A percentile compares a stretch with the other conserved stretches of the same genome.
These are phyloP conservation scores for Squalus acanthias DNA, from an alignment of 2,797 vertebrate genomes.

Conservation along the genomic window DNA sequence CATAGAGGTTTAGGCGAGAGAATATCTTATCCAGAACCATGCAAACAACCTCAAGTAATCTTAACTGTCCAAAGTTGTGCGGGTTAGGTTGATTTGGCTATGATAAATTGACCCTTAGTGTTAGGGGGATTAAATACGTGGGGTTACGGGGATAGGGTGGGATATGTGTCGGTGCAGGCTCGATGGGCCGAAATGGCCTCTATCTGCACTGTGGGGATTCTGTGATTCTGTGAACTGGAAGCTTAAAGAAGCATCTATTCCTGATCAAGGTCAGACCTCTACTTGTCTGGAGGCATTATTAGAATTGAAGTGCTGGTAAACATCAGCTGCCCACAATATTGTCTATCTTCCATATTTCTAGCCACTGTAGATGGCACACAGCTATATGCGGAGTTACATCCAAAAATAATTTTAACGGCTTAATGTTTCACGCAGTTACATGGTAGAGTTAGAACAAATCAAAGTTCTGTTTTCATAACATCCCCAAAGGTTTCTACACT, in stretches of 20 bases:
- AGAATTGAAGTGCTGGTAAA: constrained; percentile 42
- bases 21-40: constrained; percentile 38
- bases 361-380: constrained; percentile 40
- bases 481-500: not conserved
- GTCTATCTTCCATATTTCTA: constrained; percentile 46
- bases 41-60: constrained; percentile 45
- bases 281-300: constrained; percentile 40
- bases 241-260: constrained; percentile 48
- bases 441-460: constrained; percentile 39
- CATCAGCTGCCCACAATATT: constrained; percentile 46
- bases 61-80: not conserved
- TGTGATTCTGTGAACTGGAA: constrained; percentile 31
- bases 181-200: too few species aligned
- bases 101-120: too few species aligned
- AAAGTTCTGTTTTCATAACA: constrained; percentile 20
- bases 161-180: too few species aligned
- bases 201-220: too few species aligned
- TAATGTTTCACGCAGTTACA: constrained; percentile 19
- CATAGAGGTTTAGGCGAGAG: not conserved
- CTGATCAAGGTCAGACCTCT: constrained; percentile 43
- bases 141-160: too few species aligned
- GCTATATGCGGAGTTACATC: constrained; percentile 45
- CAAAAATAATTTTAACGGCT: constrained; percentile 52
- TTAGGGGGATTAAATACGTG: too few species aligned
- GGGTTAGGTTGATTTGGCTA: too few species aligned